Evolutionary conservation across 92 coral and sea anemone species (phyloP), one percentile per base, ranked within the genome.

Genomic region (Actinernus sp.): DNA sequence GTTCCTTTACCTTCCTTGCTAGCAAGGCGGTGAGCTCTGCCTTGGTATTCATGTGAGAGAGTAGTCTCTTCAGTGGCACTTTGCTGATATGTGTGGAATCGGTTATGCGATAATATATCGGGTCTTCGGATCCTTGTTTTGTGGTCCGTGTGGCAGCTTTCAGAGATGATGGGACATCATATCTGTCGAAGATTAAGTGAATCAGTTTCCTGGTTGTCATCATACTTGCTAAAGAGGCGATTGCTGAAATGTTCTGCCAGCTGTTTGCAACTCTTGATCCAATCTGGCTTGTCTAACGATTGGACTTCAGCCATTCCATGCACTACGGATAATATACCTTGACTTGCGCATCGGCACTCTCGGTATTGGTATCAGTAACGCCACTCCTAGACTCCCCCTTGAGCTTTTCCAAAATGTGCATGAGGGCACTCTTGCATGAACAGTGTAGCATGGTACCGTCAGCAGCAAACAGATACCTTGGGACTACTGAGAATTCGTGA

Each of bases 261-360:
- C 3, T 82, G 57, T 2, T 53, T 47, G 63, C 88, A 82, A 31
- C 25, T 55, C 10, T 24, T 9, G 12, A 73, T 56, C 77, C 55
- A 6, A 1, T n/a, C 65, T 9, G 80, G 86, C 65, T 82, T 82
- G 49, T 82, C 72, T 3, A 82, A 41, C 4, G 83, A 52, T 37
- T 75, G 74, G 0, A 83, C 78, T 26, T 83, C 84, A 2, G 84
- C 77, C 88, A 73, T 81, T 37, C 60, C 82, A 58, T 73, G 76
- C 22, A 82, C 41, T 26, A 68, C 61, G 50, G 37, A 49, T 20
- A 79, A 71, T 51, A 33, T 61, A 28, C 32, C 7, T 28, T 6
- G 44, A 26, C 34, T 72, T n/a, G n/a, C n/a, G n/a, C n/a, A 81
- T 48, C 10, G 29, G 31, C 0, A 81, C 81, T 44, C 31, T 48